phyloP scores from a whole-genome alignment of 2,888 invertebrate genomes.

The Dryobotodes eremita region DNA sequence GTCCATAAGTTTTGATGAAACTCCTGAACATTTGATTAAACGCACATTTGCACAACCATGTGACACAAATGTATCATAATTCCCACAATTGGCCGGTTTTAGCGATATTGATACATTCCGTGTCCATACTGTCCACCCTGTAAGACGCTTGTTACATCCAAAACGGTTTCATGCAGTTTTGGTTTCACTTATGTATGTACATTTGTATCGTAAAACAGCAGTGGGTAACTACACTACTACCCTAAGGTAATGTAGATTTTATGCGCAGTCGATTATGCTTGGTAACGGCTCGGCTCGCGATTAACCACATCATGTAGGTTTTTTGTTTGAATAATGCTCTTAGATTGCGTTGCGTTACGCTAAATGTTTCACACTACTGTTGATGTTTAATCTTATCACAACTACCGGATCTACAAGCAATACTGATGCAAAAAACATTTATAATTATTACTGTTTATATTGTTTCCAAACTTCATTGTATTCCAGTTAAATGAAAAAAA shows the following conservation, averaged over 20 bases:
- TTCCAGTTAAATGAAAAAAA: neutral
- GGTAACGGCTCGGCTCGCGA: neutral
- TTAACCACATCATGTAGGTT: constrained; percentile 15
- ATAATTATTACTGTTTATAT: neutral
- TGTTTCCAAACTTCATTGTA: constrained; percentile 12
- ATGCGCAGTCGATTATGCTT: constrained; percentile 17
- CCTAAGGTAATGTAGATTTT: constrained; percentile 24
- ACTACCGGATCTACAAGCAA: constrained; percentile 12
- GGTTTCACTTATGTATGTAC: neutral
- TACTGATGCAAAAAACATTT: neutral
- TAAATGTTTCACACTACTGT: neutral
- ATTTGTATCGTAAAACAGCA: neutral
- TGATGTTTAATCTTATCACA: constrained; percentile 18
- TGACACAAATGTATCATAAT: too few relatives aligned
- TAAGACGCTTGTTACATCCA: neutral
- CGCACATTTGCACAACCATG: too few relatives aligned
- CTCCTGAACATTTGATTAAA: too few relatives aligned
- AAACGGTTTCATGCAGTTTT: neutral
- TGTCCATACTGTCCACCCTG: too few relatives aligned
- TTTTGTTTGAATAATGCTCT: neutral
- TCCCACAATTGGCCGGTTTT: too few relatives aligned
- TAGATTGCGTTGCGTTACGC: neutral
- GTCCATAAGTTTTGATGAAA: too few relatives aligned
- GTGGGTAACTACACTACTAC: neutral
- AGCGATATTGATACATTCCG: neutral